Evolutionary conservation across 2,797 vertebrate species (phyloP), one percentile per base, ranked within the genome.

Genomic region (Chanos chanos): DNA sequence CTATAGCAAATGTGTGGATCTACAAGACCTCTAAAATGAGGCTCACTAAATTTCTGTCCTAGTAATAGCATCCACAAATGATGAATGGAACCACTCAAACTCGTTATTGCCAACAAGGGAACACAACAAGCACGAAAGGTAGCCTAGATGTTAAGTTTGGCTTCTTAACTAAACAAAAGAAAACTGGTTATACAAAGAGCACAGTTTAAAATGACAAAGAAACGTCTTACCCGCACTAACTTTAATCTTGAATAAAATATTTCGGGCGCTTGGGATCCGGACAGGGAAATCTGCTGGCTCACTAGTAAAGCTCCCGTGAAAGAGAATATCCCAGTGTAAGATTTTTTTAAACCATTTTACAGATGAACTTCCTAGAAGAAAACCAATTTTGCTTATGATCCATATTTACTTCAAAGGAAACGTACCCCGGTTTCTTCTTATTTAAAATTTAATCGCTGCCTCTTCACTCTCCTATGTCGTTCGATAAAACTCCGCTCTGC

Each of bases 401-500:
- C 71, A 65, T 41, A 55, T 36, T 3, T 33, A 31, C 25, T 7
- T 22, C 49, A 64, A 66, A 39, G 61, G 13, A 45, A 27, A 73
- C 68, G 66, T 66, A 66, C 52, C 22, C 55, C 55, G 34, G 59
- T 61, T 47, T 60, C 55, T 47, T 47, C 61, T 60, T 56, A 75
- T 72, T 68, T 54, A 59, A 65, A 49, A 54, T 43, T 27, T 25
- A 40, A 65, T 47, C 4, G 66, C 68, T 57, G 61, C 25, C 70
- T 44, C 43, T 72, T 59, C 52, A 60, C 74, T 21, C 69, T 55
- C 77, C 68, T 65, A 37, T 71, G 72, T 64, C 79, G 71, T 64
- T 76, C 71, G 59, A 60, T 56, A 64, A 56, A 77, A 83, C 78
- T 66, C 45, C 45, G 68, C 53, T 59, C 77, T 28, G 33, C 52